phyloP scores from a whole-genome alignment of 2,797 vertebrate species.

The Brachyalestes nurse region DNA sequence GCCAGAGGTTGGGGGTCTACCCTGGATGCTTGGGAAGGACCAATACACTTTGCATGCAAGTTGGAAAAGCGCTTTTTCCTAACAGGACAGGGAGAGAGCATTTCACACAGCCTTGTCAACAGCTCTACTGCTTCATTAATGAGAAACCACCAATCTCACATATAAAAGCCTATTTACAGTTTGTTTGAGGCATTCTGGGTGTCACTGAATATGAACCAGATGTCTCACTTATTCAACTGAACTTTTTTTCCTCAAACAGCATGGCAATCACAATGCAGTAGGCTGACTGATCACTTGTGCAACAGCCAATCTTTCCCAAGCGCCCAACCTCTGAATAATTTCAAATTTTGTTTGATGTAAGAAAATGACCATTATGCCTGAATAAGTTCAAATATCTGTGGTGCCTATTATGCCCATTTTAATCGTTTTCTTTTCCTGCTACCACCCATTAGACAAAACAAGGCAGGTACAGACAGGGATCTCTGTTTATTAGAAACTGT shows the following conservation, averaged over 20 bases:
- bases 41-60: not conserved
- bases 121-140: not conserved
- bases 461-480: conserved; percentile 32
- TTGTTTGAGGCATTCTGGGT: no score
- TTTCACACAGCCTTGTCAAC: not conserved
- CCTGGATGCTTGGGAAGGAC: conserved; percentile 34
- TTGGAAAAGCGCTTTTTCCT: not conserved
- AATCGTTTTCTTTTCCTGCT: conserved; percentile 20
- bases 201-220: no score
- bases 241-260: not conserved
- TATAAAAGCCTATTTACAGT: not conserved
- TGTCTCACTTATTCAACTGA: no score
- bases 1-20: conserved; percentile 26
- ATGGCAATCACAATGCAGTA: not conserved
- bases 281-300: no score
- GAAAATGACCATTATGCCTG: not conserved
- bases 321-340: conserved; percentile 15
- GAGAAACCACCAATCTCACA: not conserved
- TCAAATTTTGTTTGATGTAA: not conserved
- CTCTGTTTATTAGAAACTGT: conserved; percentile 17
- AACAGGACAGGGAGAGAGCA: not conserved
- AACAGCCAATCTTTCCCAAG: conserved; percentile 15
- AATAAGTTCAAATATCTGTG: not conserved
- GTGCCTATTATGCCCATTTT: not conserved
- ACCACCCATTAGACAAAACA: conserved; percentile 37